Conservation (phyloP, 2,888 invertebrate species). For the Noctua fimbriata region DNA sequence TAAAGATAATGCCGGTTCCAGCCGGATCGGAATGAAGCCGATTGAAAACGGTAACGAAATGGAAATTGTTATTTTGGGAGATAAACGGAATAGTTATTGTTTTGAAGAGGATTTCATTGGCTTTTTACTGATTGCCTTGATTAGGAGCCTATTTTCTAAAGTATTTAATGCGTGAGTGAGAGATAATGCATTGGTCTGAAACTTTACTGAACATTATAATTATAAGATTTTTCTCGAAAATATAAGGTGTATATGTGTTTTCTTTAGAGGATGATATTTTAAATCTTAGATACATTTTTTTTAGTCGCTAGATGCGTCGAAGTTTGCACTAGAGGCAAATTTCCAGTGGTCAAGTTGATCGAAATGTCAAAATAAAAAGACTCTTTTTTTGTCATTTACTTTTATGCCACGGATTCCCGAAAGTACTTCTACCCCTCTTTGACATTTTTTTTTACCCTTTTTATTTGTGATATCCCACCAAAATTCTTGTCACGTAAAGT, state of each 20-base stretch:
- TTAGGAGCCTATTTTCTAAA: neutral
- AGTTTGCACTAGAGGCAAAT: no score
- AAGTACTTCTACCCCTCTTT: no score
- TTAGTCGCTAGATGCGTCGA: no score
- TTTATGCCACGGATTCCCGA: neutral
- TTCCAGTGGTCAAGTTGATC: neutral
- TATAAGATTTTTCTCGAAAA: neutral
- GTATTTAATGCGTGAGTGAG: neutral
- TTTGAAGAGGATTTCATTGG: neutral
- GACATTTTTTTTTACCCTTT: no score
- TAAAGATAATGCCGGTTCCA: constrained; percentile 48
- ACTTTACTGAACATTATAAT: neutral
- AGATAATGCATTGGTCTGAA: neutral
- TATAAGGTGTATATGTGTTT: no score
- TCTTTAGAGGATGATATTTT: no score
- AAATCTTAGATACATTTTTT: no score
- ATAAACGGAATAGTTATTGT: constrained; percentile 43
- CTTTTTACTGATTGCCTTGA: neutral
- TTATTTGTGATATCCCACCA: no score
- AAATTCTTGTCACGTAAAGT: no score
- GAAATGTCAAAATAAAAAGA: neutral
- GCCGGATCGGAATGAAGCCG: constrained; percentile 26
- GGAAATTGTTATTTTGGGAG: constrained; percentile 33
- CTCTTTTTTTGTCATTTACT: neutral
- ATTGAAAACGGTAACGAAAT: constrained; percentile 50